phyloP scores from a whole-genome alignment of 2,888 invertebrate genomes.

The Ornithoptera alexandrae region DNA sequence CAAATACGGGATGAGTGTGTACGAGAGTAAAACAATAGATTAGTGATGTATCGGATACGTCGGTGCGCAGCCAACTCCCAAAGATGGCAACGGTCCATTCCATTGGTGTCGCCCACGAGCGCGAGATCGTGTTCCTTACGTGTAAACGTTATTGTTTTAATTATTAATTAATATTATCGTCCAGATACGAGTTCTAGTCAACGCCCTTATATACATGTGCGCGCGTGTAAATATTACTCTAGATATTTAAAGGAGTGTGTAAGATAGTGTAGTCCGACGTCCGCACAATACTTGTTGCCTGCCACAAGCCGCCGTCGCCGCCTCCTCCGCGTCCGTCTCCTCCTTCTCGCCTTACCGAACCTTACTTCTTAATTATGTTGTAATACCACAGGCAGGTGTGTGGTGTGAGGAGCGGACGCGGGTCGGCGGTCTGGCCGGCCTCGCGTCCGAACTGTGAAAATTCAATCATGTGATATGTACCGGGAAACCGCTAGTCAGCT shows the following conservation, averaged over 20 bases:
- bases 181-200: conserved; percentile 75
- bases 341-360: no score
- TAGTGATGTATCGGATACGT: no score
- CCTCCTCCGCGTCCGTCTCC: conserved; percentile 13
- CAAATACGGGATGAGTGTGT: no score
- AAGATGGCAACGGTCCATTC: conserved; percentile 67
- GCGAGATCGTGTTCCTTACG: conserved; percentile 51
- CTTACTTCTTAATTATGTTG: no score
- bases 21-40: no score
- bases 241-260: conserved; percentile 60
- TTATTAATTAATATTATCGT: conserved; percentile 45
- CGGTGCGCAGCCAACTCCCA: conserved; percentile 53
- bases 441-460: conserved; percentile 42
- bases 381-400: no score
- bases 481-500: conserved; percentile 75
- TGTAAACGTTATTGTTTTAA: conserved; percentile 45
- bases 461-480: conserved; percentile 70
- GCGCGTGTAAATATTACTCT: conserved; percentile 47
- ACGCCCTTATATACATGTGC: conserved; percentile 65
- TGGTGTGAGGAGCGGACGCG: no score
- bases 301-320: conserved; percentile 32
- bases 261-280: conserved; percentile 59
- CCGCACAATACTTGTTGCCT: conserved; percentile 66
- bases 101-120: conserved; percentile 42
- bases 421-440: conserved; percentile 32